Conservation (phyloP, 2,888 invertebrate genomes). For the Euzetes globulus region DNA sequence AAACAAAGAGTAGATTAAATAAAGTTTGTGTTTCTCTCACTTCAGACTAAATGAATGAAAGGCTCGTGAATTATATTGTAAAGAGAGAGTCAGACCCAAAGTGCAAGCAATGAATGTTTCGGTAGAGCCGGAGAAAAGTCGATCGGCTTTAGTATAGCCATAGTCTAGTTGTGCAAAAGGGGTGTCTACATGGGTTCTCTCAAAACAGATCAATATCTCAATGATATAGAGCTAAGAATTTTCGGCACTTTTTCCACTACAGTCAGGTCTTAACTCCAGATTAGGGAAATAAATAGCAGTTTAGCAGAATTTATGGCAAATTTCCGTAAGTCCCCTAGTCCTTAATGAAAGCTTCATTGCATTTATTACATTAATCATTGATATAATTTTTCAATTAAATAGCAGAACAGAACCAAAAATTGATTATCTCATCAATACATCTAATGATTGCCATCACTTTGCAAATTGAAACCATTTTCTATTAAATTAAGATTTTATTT, state of each 20-base stretch:
- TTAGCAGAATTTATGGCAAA: constrained; percentile 27
- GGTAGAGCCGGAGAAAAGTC: constrained; percentile 6
- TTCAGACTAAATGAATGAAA: constrained; percentile 18
- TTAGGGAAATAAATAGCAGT: constrained; percentile 31
- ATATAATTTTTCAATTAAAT: neutral
- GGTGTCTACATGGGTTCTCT: constrained; percentile 15
- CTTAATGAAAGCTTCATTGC: constrained; percentile 18
- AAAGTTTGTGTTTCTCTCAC: constrained; percentile 12
- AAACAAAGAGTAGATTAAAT: constrained; percentile 23
- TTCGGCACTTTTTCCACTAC: neutral
- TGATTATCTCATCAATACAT: neutral
- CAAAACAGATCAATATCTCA: constrained; percentile 27
- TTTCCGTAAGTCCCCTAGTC: neutral
- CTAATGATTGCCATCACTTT: neutral
- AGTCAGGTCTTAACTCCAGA: neutral
- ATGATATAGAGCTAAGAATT: constrained; percentile 26
- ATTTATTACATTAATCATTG: constrained; percentile 24
- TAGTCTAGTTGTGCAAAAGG: neutral
- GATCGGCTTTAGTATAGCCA: neutral
- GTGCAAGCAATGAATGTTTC: neutral
- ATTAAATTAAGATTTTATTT: neutral
- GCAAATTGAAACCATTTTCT: neutral
- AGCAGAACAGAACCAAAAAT: neutral
- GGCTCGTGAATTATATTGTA: constrained; percentile 3
- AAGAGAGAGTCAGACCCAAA: neutral